Evolutionary conservation across 2,113 vertebrate genomes (phyloP), one percentile per base, ranked within the genome.

Genomic region (Alosa alosa): DNA sequence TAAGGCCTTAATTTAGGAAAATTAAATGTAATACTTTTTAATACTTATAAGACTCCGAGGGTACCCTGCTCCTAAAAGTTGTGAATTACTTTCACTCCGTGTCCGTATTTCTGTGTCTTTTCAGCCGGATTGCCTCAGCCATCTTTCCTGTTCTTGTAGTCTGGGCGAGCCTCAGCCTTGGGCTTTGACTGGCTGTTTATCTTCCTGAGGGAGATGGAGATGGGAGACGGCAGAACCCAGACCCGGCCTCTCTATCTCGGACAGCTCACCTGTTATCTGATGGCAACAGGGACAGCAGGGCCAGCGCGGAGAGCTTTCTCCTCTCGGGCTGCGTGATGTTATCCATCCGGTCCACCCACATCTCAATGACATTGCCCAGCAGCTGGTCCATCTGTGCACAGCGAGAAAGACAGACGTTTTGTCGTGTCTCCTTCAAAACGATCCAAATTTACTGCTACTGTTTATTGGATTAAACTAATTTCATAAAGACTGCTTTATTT

Each of bases 321-420:
- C 98, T 96, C 93, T 99, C 98, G 39, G 98, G 98, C 91, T 99
- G 98, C 64, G 98, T 99, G 92, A 99, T 99, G 91, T 98, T 99
- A 93, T 99, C 98, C 97, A 99, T 97, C 81, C 97, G 96, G 92
- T 99, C 98, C 85, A 99, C 97, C 98, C 98, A 99, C 97, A 99
- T 99, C 94, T 99, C 98, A 91, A 99, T 97, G 92, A 99, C 87
- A 72, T 90, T 96, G 87, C 98, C 97, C 90, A 99, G 94, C 90
- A 99, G 94, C 88, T 97, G 96, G 86, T 97, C 96, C 90, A 96
- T 91, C 98, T 99, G 90, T 55, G 90, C 25, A 31, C 64, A 18
- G 10, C 4, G 25, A 36, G 9, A 36, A 1, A 75, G 25, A 57
- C 17, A 57, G 15, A 20, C 52, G 52, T 49, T 10, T 49, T 9